Percentiles rank a stretch among this genome's conserved stretches.
Evolutionary conservation across 1,140 invertebrate genomes (phyloP).

Genomic region (Hermetia illucens): DNA sequence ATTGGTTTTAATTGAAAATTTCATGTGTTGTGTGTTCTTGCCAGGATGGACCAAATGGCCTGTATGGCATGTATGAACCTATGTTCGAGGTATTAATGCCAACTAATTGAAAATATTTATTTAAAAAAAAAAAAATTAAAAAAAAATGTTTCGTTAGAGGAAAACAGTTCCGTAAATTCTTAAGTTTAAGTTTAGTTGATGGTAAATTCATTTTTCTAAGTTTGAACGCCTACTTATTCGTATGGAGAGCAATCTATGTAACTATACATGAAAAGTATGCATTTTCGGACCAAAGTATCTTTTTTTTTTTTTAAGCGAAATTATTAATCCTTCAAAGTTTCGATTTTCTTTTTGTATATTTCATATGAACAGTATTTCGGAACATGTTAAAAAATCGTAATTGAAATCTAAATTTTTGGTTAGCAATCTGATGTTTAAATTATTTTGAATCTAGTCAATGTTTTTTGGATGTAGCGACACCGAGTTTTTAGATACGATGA

Average conservation of each 20-base stretch:
- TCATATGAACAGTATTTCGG: background rate
- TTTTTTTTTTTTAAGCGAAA: too few relatives aligned
- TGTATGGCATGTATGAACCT: constrained; percentile 2
- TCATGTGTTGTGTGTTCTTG: background rate
- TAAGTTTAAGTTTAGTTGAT: background rate
- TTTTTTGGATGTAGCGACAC: too few relatives aligned
- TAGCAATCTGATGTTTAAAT: too few relatives aligned
- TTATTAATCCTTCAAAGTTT: too few relatives aligned
- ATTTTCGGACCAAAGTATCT: too few relatives aligned
- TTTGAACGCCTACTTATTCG: background rate
- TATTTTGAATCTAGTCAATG: too few relatives aligned
- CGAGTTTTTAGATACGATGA: too few relatives aligned
- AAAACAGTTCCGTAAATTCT: background rate
- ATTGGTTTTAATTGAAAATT: background rate
- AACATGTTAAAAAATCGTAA: background rate
- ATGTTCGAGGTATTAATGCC: constrained; percentile 1
- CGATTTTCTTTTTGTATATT: background rate
- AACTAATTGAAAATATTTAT: background rate
- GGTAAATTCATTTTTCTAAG: background rate
- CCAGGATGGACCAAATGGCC: constrained; percentile 2
- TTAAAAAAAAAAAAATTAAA: background rate
- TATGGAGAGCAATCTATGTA: too few relatives aligned
- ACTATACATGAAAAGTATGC: too few relatives aligned
- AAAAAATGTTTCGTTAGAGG: background rate
- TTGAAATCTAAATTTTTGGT: background rate